These are phyloP conservation scores for Axis porcinus DNA, from an alignment of 2,113 vertebrate species.

Conservation along the genomic window DNA sequence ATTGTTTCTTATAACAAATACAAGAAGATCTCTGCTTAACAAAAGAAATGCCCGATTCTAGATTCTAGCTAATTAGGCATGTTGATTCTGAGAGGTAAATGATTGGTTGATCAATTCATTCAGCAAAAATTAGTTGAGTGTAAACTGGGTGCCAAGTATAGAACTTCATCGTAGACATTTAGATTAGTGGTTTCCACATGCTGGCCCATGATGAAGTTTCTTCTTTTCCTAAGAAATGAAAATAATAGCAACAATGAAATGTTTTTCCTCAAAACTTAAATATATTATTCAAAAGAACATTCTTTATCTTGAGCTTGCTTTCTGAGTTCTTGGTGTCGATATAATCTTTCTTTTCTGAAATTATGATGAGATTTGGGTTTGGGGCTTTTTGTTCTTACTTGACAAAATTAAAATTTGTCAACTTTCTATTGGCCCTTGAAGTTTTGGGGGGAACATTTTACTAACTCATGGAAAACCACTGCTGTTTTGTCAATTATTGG, in stretches of 20 bases:
- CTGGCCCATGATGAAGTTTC: not conserved
- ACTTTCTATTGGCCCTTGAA: not conserved
- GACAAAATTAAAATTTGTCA: not conserved
- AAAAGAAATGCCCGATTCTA: not conserved
- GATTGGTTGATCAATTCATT: not conserved
- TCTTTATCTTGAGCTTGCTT: not conserved
- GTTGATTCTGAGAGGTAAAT: conserved; percentile 1
- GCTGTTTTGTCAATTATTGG: conserved; percentile 32
- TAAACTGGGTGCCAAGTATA: not conserved
- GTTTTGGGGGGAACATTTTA: not conserved
- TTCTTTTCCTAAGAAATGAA: not conserved
- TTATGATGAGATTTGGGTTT: not conserved
- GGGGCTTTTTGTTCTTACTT: not conserved
- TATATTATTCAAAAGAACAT: not conserved
- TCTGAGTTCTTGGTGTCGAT: not conserved
- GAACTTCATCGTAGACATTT: not conserved
- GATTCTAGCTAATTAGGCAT: not conserved
- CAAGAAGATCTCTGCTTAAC: not conserved
- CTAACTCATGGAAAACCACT: not conserved
- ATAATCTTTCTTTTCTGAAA: not conserved
- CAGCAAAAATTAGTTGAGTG: not conserved
- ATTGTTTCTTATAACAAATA: conserved; percentile 4
- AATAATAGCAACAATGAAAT: not conserved
- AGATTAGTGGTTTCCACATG: not conserved
- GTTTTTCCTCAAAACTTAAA: not conserved